Percentiles rank a stretch among this genome's conserved stretches.
Evolutionary conservation across 2,888 invertebrate genomes (phyloP).

Genomic region (Drosophila subsilvestris): DNA sequence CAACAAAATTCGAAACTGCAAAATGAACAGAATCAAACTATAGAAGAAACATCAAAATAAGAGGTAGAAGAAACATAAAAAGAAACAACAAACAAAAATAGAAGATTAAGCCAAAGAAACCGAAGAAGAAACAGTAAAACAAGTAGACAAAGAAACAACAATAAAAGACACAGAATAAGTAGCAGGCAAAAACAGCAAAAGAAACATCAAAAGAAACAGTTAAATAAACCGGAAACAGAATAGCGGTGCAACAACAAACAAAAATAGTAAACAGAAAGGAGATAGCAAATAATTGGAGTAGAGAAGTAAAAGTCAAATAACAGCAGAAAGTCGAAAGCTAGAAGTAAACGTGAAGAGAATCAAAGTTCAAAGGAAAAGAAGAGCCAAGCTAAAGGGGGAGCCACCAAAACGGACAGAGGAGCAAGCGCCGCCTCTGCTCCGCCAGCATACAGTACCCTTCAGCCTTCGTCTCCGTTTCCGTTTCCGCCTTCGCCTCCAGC

Average conservation of each 20-base stretch:
- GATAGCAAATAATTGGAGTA: neutral
- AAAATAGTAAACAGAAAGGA: conserved; percentile 5
- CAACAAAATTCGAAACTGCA: too few relatives aligned
- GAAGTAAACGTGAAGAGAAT: neutral
- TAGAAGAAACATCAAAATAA: too few relatives aligned
- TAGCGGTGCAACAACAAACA: conserved; percentile 14
- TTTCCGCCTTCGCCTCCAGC: neutral
- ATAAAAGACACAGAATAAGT: neutral
- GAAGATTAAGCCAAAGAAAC: neutral
- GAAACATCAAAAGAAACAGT: conserved; percentile 4
- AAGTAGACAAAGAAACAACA: neutral
- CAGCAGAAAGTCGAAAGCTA: neutral
- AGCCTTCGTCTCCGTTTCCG: neutral
- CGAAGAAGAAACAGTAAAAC: neutral
- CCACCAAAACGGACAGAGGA: neutral
- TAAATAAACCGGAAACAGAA: neutral
- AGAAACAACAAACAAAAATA: neutral
- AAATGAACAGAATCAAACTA: too few relatives aligned
- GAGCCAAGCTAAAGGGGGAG: neutral
- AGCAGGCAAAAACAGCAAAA: conserved; percentile 11
- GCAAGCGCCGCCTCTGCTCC: neutral
- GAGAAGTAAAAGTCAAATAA: neutral
- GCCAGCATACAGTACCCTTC: neutral
- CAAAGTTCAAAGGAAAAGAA: neutral
- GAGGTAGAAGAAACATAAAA: too few relatives aligned